Conservation (phyloP, 2,797 vertebrate species). For the Enteromius anoplus region DNA sequence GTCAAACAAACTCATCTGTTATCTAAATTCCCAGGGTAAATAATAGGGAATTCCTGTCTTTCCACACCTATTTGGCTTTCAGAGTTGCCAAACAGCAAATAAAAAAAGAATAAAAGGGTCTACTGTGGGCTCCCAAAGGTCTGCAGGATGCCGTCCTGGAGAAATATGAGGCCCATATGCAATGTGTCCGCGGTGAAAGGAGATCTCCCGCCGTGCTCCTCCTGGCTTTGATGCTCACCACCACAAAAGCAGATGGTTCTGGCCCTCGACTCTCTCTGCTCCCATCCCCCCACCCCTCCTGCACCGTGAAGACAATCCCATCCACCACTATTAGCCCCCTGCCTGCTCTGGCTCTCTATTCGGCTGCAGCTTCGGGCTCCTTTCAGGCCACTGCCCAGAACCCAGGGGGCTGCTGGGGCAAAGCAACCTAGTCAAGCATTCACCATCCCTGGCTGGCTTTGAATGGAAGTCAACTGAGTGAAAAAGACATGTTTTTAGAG, state of each 20-base stretch:
- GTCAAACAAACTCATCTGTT: slow-evolving; percentile 78
- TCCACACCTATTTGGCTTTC: slow-evolving; percentile 65
- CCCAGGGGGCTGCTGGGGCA: slow-evolving; percentile 72
- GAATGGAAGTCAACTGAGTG: slow-evolving; percentile 79
- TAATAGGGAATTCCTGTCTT: slow-evolving; percentile 65
- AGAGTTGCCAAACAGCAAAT: slow-evolving; percentile 66
- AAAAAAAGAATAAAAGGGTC: slow-evolving; percentile 64
- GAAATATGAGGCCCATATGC: slow-evolving; percentile 82
- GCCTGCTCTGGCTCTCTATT: slow-evolving; percentile 65
- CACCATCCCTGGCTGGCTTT: slow-evolving; percentile 76
- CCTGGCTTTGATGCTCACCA: slow-evolving; percentile 80
- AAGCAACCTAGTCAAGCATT: slow-evolving; percentile 79
- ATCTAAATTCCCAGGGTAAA: slow-evolving; percentile 74
- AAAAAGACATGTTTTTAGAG: slow-evolving; percentile 78
- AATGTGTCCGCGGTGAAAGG: slow-evolving; percentile 76
- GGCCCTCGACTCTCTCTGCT: slow-evolving; percentile 30
- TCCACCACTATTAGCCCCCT: slow-evolving; percentile 79
- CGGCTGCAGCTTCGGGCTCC: slow-evolving; percentile 48
- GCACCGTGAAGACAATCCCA: slow-evolving; percentile 63
- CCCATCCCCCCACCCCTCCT: slow-evolving; percentile 21
- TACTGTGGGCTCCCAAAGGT: slow-evolving; percentile 61
- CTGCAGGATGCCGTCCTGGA: slow-evolving; percentile 63
- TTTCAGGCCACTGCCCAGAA: slow-evolving; percentile 70
- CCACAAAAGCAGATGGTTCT: slow-evolving; percentile 83
- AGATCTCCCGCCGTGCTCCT: slow-evolving; percentile 76